Percentiles rank a stretch among this genome's conserved stretches.
Conservation (phyloP, 2,888 invertebrate species). For the Ligdia adustata region DNA sequence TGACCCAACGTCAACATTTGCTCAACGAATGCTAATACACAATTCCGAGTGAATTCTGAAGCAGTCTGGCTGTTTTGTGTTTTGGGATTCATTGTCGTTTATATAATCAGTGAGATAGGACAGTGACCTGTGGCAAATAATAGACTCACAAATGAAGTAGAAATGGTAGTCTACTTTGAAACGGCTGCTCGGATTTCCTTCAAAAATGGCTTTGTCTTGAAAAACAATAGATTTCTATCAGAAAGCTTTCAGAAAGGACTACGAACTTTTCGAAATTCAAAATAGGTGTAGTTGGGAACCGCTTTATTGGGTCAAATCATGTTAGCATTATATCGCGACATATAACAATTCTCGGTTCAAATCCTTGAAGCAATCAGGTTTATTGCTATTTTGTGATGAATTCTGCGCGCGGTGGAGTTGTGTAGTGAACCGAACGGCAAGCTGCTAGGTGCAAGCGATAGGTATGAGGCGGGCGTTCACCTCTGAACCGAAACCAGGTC, state of each 20-base stretch:
- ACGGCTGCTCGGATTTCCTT: too few species aligned
- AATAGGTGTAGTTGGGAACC: too few species aligned
- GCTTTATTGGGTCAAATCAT: too few species aligned
- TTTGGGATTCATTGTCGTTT: slow-evolving; percentile 6
- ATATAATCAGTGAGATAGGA: slow-evolving; percentile 2
- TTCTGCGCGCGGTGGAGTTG: slow-evolving; percentile 12
- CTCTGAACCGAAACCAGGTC: slow-evolving; percentile 78
- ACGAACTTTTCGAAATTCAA: too few species aligned
- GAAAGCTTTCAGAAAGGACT: too few species aligned
- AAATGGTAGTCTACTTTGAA: too few species aligned
- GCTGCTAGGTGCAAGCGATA: slow-evolving; percentile 49
- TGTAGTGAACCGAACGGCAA: slow-evolving; percentile 28
- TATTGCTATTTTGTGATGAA: slow-evolving; percentile 2
- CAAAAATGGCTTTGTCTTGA: too few species aligned
- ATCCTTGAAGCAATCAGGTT: background rate
- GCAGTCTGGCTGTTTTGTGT: slow-evolving; percentile 1
- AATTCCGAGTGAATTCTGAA: slow-evolving; percentile 9
- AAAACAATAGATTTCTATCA: too few species aligned
- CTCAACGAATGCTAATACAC: slow-evolving; percentile 11
- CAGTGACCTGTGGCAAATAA: slow-evolving; percentile 7
- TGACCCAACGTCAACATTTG: slow-evolving; percentile 18
- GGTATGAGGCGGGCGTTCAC: slow-evolving; percentile 67
- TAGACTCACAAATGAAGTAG: too few species aligned
- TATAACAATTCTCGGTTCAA: too few species aligned
- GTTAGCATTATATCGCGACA: too few species aligned